Percentiles rank a stretch among this genome's conserved stretches.
phyloP scores from a whole-genome alignment of 2,888 invertebrate genomes.

The Leptopterna dolabrata region DNA sequence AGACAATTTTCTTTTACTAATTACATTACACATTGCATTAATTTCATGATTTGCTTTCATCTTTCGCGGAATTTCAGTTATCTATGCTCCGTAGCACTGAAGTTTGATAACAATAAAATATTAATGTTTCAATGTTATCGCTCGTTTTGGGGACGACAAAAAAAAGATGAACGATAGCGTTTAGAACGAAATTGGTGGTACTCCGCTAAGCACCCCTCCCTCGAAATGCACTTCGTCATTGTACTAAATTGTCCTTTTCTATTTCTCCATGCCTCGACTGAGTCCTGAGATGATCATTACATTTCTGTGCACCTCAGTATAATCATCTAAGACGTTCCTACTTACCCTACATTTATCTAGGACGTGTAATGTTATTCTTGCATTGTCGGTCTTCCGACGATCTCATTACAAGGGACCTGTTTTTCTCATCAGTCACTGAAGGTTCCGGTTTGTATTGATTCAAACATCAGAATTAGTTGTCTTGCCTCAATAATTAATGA shows the following conservation, averaged over 20 bases:
- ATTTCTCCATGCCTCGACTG: neutral
- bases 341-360: too few species aligned
- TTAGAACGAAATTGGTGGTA: neutral
- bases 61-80: neutral
- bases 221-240: neutral
- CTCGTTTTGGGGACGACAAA: neutral
- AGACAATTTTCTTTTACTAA: conserved; percentile 19
- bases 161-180: neutral
- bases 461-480: neutral
- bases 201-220: neutral
- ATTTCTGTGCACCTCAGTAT: neutral
- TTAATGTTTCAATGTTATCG: neutral
- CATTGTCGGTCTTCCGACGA: neutral
- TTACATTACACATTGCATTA: conserved; percentile 30
- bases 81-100: neutral
- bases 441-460: neutral
- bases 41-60: neutral
- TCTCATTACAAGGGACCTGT: neutral
- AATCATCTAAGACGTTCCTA: too few species aligned
- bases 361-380: neutral
- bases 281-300: too few species aligned
- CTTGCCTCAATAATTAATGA: neutral
- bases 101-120: neutral
- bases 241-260: neutral
- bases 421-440: neutral